These are phyloP conservation scores for Notocelia uddmanniana DNA, from an alignment of 2,888 invertebrate genomes.

Conservation along the genomic window DNA sequence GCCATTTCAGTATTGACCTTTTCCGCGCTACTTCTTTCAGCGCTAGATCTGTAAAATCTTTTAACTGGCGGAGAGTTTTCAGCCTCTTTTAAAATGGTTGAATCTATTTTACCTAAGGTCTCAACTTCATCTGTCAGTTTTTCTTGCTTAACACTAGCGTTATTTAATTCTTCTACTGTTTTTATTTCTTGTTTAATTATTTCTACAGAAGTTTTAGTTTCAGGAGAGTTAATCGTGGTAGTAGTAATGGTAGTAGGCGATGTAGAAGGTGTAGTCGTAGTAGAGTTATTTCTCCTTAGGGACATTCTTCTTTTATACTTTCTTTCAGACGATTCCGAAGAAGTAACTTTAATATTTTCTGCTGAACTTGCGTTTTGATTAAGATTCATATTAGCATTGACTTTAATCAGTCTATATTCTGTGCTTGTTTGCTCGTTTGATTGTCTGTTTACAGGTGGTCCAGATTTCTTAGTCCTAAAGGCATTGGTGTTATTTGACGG, in stretches of 20 bases:
- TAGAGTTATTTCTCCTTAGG: slow-evolving; percentile 60
- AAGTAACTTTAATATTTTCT: slow-evolving; percentile 49
- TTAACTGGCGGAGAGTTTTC: slow-evolving; percentile 64
- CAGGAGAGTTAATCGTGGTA: slow-evolving; percentile 53
- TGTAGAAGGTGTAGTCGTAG: slow-evolving; percentile 52
- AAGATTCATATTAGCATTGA: slow-evolving; percentile 68
- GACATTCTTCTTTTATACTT: slow-evolving; percentile 74
- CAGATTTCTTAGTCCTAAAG: slow-evolving; percentile 50
- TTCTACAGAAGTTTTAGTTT: slow-evolving; percentile 59
- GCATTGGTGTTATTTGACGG: slow-evolving; percentile 55
- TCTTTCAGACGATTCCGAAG: slow-evolving; percentile 64
- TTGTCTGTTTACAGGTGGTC: slow-evolving; percentile 51
- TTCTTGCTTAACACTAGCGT: slow-evolving; percentile 61
- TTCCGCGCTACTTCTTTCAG: slow-evolving; percentile 58
- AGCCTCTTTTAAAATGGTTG: slow-evolving; percentile 56
- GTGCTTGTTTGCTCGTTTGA: slow-evolving; percentile 53
- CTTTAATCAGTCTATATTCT: slow-evolving; percentile 63
- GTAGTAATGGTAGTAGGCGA: slow-evolving; percentile 50
- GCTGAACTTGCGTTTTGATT: slow-evolving; percentile 55
- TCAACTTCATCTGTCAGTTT: slow-evolving; percentile 70
- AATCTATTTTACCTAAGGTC: slow-evolving; percentile 59
- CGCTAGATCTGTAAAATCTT: slow-evolving; percentile 77
- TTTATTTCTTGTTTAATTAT: slow-evolving; percentile 69
- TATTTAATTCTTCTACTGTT: slow-evolving; percentile 59
- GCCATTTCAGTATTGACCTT: slow-evolving; percentile 63